phyloP scores from a whole-genome alignment of 1,140 invertebrate species.

The Lithobius niger region DNA sequence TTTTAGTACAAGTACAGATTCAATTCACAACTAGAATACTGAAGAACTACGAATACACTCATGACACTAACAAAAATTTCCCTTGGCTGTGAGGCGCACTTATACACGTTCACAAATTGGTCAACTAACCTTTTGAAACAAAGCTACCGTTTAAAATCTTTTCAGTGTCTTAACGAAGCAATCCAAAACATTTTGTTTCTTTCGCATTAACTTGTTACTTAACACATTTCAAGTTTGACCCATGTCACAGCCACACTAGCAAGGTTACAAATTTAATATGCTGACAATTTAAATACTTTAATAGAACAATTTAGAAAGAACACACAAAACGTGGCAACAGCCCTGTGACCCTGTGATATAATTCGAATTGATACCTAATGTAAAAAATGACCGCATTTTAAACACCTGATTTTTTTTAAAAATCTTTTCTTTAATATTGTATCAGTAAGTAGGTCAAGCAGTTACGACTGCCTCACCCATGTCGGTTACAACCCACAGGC shows the following conservation, averaged over 20 bases:
- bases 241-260: neutral
- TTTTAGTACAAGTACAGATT: constrained; percentile 2
- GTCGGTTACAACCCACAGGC: no score
- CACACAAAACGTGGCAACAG: constrained; percentile 8
- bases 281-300: constrained; percentile 2
- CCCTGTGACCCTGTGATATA: constrained; percentile 14
- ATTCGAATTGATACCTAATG: neutral
- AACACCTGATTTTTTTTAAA: neutral
- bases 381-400: neutral
- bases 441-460: neutral
- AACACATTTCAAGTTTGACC: no score
- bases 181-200: no score
- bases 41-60: constrained; percentile 5
- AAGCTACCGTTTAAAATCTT: no score
- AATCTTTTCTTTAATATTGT: neutral
- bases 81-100: neutral
- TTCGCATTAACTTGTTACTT: no score
- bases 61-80: constrained; percentile 3
- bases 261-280: constrained; percentile 1
- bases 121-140: no score
- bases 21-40: constrained; percentile 8
- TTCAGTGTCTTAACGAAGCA: no score
- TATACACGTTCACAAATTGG: no score
- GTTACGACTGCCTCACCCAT: no score
- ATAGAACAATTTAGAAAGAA: neutral